These are phyloP conservation scores for Cyrtonyx montezumae DNA, from an alignment of 2,113 vertebrate species.

Conservation along the genomic window DNA sequence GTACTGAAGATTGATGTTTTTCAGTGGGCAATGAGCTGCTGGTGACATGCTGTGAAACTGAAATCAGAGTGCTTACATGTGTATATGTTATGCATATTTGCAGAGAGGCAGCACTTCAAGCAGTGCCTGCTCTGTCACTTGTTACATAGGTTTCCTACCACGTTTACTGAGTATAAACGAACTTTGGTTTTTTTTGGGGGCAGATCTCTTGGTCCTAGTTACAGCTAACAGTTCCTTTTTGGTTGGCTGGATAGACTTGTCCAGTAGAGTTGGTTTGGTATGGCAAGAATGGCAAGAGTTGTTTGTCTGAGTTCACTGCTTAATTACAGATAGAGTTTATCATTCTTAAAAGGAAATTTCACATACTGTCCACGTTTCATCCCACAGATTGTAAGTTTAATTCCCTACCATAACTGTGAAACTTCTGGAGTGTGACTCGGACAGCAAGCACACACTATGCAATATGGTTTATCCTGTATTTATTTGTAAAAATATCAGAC, in stretches of 20 bases:
- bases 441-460: constrained; percentile 90
- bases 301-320: constrained; percentile 58
- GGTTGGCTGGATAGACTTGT: constrained; percentile 62
- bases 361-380: constrained; percentile 58
- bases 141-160: not conserved
- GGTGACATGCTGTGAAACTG: constrained; percentile 17
- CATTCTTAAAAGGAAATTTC: constrained; percentile 27
- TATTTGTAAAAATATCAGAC: constrained; percentile 85
- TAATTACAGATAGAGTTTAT: constrained; percentile 11
- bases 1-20: not conserved
- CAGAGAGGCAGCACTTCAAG: constrained; percentile 38
- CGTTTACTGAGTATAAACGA: constrained; percentile 44
- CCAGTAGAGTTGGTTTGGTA: constrained; percentile 53
- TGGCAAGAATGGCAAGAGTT: constrained; percentile 74
- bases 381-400: constrained; percentile 43
- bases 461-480: constrained; percentile 88
- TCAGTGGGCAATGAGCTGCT: not conserved
- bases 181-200: constrained; percentile 25
- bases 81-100: not conserved
- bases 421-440: constrained; percentile 79
- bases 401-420: constrained; percentile 79
- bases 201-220: constrained; percentile 53
- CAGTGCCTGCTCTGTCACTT: constrained; percentile 44
- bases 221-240: constrained; percentile 63
- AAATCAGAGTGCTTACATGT: not conserved